Percentiles rank a stretch among this genome's conserved stretches.
phyloP scores from a whole-genome alignment of 1,140 invertebrate species.

The Subanguina moxae region DNA sequence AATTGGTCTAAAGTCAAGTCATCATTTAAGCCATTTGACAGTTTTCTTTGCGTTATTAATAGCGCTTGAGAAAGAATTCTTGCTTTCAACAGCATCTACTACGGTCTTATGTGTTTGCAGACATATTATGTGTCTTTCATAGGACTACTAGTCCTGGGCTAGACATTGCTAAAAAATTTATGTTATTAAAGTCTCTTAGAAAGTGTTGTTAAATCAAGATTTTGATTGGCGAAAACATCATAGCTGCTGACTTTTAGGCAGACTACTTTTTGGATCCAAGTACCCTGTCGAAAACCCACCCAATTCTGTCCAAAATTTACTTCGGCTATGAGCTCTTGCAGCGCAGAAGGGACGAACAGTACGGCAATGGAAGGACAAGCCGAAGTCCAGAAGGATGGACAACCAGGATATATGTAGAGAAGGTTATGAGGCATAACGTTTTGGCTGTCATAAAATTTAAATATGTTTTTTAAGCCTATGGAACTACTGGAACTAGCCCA shows the following conservation, averaged over 20 bases:
- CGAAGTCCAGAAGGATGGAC: conserved; percentile 5
- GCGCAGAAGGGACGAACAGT: conserved; percentile 22
- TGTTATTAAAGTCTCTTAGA: too few species aligned
- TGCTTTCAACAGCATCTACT: too few species aligned
- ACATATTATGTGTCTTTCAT: too few species aligned
- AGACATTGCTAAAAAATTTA: too few species aligned
- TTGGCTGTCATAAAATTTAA: not conserved
- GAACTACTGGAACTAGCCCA: conserved; percentile 18
- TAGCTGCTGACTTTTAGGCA: conserved; percentile 2
- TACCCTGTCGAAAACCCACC: conserved; percentile 18
- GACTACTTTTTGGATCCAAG: conserved; percentile 25
- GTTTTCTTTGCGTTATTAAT: too few species aligned
- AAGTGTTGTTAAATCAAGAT: conserved; percentile 1
- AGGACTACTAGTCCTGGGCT: too few species aligned
- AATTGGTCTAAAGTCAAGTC: too few species aligned
- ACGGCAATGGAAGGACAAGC: conserved; percentile 19
- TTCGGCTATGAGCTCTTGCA: conserved; percentile 28
- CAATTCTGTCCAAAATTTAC: conserved; percentile 25
- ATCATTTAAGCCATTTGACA: too few species aligned
- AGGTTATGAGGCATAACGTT: not conserved
- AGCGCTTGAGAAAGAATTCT: too few species aligned
- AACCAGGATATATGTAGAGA: conserved; percentile 14
- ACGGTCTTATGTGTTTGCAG: too few species aligned
- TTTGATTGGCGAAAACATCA: not conserved
- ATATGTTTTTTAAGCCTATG: conserved; percentile 13